Evolutionary conservation across 2,888 invertebrate species (phyloP).

Genomic region (Mycalesis mineus): DNA sequence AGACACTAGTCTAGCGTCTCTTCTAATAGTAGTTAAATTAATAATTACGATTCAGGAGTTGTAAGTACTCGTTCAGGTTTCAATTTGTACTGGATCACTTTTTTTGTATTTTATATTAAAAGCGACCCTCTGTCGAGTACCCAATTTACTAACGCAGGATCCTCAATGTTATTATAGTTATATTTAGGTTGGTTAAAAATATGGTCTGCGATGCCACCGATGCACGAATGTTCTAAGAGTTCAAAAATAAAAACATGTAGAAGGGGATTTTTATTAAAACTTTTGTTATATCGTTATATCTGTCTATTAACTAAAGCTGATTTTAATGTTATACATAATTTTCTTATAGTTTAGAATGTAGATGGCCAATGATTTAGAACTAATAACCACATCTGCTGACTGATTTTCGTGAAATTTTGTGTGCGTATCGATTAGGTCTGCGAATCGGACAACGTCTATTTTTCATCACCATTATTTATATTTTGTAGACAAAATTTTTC

Average conservation of each 20-base stretch:
- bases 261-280: too few relatives aligned
- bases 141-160: slow-evolving; percentile 7
- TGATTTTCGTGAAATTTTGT: too few relatives aligned
- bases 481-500: too few relatives aligned
- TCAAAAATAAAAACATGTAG: background rate
- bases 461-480: too few relatives aligned
- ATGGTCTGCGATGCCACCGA: background rate
- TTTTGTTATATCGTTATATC: too few relatives aligned
- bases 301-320: too few relatives aligned
- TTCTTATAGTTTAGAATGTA: too few relatives aligned
- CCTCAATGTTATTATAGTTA: background rate
- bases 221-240: background rate
- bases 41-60: background rate
- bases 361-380: too few relatives aligned
- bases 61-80: background rate
- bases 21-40: background rate
- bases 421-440: too few relatives aligned
- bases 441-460: too few relatives aligned
- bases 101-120: background rate
- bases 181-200: background rate
- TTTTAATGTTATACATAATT: too few relatives aligned
- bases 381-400: too few relatives aligned
- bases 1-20: background rate
- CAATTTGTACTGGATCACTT: background rate
- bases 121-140: background rate